phyloP scores from a whole-genome alignment of 1,140 invertebrate species.

The Mamestra configurata region DNA sequence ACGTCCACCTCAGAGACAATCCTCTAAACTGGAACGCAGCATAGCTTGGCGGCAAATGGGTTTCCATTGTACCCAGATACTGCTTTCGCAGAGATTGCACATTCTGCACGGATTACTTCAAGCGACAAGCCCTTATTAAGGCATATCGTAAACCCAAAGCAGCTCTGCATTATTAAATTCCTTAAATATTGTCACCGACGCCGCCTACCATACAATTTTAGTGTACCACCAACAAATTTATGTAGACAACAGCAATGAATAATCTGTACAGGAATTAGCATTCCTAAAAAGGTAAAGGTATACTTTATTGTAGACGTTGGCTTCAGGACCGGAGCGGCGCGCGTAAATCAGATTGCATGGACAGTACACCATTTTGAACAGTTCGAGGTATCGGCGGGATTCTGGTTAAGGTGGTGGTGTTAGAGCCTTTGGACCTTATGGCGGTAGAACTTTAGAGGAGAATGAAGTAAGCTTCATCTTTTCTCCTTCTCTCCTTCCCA shows the following conservation, averaged over 20 bases:
- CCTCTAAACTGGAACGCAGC: not conserved
- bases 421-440: not conserved
- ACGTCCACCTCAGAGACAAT: too few species aligned
- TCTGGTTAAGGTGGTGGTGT: conserved; percentile 30
- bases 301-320: conserved; percentile 69
- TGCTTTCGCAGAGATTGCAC: not conserved
- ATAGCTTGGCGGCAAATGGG: not conserved
- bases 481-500: too few species aligned
- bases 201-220: conserved; percentile 39
- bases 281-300: conserved; percentile 77
- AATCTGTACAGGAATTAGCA: conserved; percentile 74
- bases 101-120: conserved; percentile 3
- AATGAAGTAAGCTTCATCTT: too few species aligned
- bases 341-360: conserved; percentile 82
- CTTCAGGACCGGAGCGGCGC: conserved; percentile 63
- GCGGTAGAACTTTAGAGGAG: too few species aligned
- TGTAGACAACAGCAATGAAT: conserved; percentile 69
- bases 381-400: conserved; percentile 61
- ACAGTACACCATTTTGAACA: conserved; percentile 77
- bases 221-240: conserved; percentile 52
- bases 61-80: not conserved
- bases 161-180: conserved; percentile 25
- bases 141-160: not conserved
- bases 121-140: not conserved
- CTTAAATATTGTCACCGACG: conserved; percentile 40